A percentile compares a stretch with the other conserved stretches of the same genome.
Evolutionary conservation across 2,797 vertebrate genomes (phyloP).

Genomic region (Sus cebifrons): DNA sequence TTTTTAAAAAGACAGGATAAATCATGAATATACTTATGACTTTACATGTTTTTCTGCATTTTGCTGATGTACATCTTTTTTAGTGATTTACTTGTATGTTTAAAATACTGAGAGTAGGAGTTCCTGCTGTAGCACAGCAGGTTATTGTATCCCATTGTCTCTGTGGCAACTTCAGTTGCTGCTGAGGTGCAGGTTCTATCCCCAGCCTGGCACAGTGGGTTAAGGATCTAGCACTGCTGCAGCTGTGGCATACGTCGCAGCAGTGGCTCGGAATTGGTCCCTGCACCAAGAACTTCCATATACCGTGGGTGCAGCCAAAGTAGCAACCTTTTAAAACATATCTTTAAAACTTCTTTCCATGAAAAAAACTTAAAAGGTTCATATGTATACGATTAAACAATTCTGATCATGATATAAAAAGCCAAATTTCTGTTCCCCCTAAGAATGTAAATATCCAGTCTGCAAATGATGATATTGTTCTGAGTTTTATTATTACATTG

Average conservation of each 20-base stretch:
- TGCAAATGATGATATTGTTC: background rate
- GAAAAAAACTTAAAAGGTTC: background rate
- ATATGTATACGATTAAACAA: too few relatives aligned
- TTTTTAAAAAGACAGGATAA: background rate
- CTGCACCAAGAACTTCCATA: too few relatives aligned
- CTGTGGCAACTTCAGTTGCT: too few relatives aligned
- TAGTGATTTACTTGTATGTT: constrained; percentile 22
- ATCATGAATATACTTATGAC: background rate
- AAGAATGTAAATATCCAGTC: background rate
- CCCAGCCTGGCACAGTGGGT: too few relatives aligned
- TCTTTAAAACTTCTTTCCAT: constrained; percentile 12
- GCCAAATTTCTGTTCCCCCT: background rate
- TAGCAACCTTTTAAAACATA: background rate
- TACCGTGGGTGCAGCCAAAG: too few relatives aligned
- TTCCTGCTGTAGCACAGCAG: too few relatives aligned
- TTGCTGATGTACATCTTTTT: background rate
- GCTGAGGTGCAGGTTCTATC: too few relatives aligned
- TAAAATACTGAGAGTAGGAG: background rate
- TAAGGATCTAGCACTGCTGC: too few relatives aligned
- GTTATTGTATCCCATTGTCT: too few relatives aligned
- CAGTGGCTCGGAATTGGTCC: too few relatives aligned
- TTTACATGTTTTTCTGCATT: constrained; percentile 25
- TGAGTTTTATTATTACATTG: background rate
- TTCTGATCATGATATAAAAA: background rate
- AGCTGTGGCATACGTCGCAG: too few relatives aligned